phyloP scores from a whole-genome alignment of 2,797 vertebrate species.

The Sebastiscus tertius region DNA sequence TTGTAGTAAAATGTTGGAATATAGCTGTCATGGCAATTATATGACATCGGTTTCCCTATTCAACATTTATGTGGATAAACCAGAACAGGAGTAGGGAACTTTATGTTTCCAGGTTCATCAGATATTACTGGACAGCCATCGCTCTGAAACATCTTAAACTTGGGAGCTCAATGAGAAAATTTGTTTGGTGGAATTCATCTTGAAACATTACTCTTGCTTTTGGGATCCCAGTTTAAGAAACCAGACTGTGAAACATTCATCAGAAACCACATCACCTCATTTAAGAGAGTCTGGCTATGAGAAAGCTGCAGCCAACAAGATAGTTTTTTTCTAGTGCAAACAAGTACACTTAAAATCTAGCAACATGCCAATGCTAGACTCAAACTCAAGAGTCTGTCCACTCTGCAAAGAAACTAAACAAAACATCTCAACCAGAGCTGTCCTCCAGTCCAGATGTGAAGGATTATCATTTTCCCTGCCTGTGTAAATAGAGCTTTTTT shows the following conservation, averaged over 20 bases:
- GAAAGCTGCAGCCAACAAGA: neutral
- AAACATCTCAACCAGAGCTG: neutral
- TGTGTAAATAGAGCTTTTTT: neutral
- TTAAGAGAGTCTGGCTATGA: neutral
- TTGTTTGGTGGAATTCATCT: neutral
- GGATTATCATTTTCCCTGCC: neutral
- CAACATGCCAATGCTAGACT: conserved; percentile 17
- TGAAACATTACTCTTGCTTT: neutral
- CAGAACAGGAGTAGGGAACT: neutral
- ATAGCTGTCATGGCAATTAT: conserved; percentile 49
- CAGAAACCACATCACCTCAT: neutral
- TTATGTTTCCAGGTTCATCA: neutral
- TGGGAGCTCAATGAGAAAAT: neutral
- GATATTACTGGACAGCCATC: neutral
- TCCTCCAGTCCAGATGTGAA: neutral
- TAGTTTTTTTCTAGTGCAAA: conserved; percentile 17
- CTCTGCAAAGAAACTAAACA: neutral
- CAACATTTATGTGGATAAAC: neutral
- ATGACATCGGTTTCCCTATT: conserved; percentile 62
- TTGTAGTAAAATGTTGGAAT: conserved; percentile 50
- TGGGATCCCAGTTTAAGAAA: neutral
- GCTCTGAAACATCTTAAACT: neutral
- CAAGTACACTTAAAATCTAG: neutral
- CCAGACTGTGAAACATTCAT: neutral
- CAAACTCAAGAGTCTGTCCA: conserved; percentile 15